A percentile compares a stretch with the other conserved stretches of the same genome.
phyloP scores from a whole-genome alignment of 2,888 invertebrate genomes.

The Helicoverpa assulta region DNA sequence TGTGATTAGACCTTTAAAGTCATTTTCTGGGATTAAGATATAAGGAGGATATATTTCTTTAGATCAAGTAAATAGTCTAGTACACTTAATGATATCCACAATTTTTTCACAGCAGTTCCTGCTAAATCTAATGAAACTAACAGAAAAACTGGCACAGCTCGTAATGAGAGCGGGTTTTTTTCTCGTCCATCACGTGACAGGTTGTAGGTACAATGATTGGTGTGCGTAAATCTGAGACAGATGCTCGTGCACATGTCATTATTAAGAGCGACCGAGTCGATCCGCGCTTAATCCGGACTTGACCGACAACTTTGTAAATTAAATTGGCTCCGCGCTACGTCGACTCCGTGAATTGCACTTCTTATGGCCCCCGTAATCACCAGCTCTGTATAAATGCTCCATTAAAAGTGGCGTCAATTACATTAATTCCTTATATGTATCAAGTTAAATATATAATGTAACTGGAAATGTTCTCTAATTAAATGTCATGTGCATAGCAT shows the following conservation, averaged over 20 bases:
- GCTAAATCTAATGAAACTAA: conserved; percentile 19
- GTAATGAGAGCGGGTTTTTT: conserved; percentile 32
- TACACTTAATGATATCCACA: conserved; percentile 1
- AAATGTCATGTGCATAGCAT: conserved; percentile 81
- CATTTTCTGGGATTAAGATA: too few species aligned
- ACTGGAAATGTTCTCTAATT: conserved; percentile 79
- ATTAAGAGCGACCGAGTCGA: conserved; percentile 72
- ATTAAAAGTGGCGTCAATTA: conserved; percentile 88
- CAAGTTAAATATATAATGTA: conserved; percentile 79
- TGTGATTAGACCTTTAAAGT: too few species aligned
- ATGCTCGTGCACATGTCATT: conserved; percentile 76
- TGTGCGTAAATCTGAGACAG: conserved; percentile 73
- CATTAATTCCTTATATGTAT: conserved; percentile 84
- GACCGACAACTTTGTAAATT: conserved; percentile 87
- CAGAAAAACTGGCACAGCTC: conserved; percentile 18
- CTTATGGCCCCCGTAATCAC: conserved; percentile 84
- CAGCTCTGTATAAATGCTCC: conserved; percentile 82
- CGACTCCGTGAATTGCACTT: conserved; percentile 82
- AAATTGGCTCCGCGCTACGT: conserved; percentile 83
- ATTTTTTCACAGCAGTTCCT: conserved; percentile 5
- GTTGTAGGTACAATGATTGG: conserved; percentile 64
- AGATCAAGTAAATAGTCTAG: too few species aligned
- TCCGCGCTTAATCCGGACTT: conserved; percentile 80
- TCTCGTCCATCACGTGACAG: conserved; percentile 32
- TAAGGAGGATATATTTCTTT: too few species aligned